phyloP scores from a whole-genome alignment of 2,113 vertebrate genomes.

The Limnothrissa miodon region DNA sequence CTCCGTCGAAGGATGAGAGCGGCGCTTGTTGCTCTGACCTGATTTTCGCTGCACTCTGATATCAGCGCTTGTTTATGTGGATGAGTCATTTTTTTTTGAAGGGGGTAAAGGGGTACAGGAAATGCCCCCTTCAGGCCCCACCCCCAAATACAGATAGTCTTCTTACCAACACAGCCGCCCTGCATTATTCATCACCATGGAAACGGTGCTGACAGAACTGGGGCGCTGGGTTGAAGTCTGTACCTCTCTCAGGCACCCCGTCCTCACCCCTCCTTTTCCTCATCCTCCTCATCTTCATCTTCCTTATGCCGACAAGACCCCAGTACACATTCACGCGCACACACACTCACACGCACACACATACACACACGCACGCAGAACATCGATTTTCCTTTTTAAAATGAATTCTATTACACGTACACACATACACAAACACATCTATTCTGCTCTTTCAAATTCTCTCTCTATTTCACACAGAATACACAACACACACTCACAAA shows the following conservation, averaged over 20 bases:
- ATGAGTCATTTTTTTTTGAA: background rate
- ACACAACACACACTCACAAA: no score
- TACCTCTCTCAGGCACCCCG: background rate
- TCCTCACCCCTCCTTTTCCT: background rate
- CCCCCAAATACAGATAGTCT: background rate
- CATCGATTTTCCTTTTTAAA: no score
- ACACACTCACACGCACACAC: no score
- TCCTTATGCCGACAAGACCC: no score
- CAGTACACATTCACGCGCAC: background rate
- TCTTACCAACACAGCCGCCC: background rate
- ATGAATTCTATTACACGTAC: no score
- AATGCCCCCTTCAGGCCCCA: background rate
- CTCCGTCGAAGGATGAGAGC: background rate
- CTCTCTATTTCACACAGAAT: no score
- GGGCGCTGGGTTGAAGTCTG: background rate
- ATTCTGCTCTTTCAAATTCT: no score
- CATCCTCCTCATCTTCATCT: background rate
- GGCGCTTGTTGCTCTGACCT: background rate
- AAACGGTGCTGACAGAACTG: conserved; percentile 1
- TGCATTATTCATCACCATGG: background rate
- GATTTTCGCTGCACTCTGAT: background rate
- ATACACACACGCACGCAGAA: no score
- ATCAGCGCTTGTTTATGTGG: background rate
- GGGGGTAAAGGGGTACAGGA: background rate
- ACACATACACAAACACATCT: no score